Conservation (phyloP, 2,797 vertebrate genomes). For the Bryconaethiops microstoma region DNA sequence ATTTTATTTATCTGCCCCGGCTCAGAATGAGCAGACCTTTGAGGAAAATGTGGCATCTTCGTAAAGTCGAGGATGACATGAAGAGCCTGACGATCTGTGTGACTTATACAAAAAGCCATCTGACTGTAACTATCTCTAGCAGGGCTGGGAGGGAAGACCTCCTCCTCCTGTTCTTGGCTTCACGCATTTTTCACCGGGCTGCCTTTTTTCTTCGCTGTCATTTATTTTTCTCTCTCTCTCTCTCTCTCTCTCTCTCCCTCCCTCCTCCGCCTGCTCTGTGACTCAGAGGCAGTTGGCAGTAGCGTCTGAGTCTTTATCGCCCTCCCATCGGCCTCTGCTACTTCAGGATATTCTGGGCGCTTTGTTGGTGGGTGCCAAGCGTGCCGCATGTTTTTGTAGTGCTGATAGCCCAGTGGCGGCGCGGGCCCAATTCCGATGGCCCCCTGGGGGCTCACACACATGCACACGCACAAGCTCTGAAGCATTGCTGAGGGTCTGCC, state of each 20-base stretch:
- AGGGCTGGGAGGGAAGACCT: slow-evolving; percentile 22
- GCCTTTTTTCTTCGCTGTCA: slow-evolving; percentile 38
- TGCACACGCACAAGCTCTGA: slow-evolving; percentile 31
- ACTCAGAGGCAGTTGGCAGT: slow-evolving; percentile 68
- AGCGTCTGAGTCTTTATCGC: slow-evolving; percentile 67
- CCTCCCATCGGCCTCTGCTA: slow-evolving; percentile 65
- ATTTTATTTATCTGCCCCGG: neutral
- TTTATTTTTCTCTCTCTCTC: slow-evolving; percentile 25
- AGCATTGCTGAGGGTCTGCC: slow-evolving; percentile 33
- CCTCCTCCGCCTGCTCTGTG: slow-evolving; percentile 43
- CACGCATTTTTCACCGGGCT: slow-evolving; percentile 41
- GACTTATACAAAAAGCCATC: slow-evolving; percentile 14
- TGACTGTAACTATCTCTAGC: slow-evolving; percentile 27
- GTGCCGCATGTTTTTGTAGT: slow-evolving; percentile 62
- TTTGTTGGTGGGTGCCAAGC: slow-evolving; percentile 65
- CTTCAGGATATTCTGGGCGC: slow-evolving; percentile 56
- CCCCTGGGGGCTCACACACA: slow-evolving; percentile 22
- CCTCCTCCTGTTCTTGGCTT: slow-evolving; percentile 22
- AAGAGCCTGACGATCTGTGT: slow-evolving; percentile 1
- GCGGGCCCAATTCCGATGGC: slow-evolving; percentile 31
- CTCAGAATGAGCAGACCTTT: slow-evolving; percentile 22
- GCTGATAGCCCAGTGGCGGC: slow-evolving; percentile 59
- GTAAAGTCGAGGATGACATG: neutral
- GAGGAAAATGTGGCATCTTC: slow-evolving; percentile 19
- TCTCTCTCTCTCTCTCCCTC: neutral